Evolutionary conservation across 2,888 invertebrate genomes (phyloP), one percentile per base, ranked within the genome.

Genomic region (Arenicola marina): DNA sequence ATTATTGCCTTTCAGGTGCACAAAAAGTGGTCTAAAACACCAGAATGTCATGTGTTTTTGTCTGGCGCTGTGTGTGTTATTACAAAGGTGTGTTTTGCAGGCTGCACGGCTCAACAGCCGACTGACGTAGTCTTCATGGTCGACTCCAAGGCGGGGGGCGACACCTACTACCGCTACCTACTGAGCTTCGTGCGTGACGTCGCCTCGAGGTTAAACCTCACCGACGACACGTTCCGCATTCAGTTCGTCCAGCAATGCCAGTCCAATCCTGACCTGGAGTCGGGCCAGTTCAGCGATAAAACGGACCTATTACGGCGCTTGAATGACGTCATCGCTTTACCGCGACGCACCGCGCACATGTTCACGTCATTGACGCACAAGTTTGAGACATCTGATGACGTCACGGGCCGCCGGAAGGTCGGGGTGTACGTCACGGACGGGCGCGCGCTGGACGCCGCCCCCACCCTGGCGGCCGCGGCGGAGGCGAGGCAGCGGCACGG

Each of bases 361-460:
- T 45, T 68, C 43, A 51, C 45, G 15, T 32, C 60, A 29, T 65
- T 67, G 67, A 51, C 61, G 15, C 21, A 45, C 21, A 61, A 60
- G 44, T 31, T 61, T 26, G 38, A 28, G 26, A 31, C 38, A 11
- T 43, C 57, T 18, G 26, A 56, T 51, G 28, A 59, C 32, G 21
- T 59, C 45, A 28, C n/a, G 15, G 58, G 61, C 18, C 60, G 53
- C 7, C 48, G 59, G 26, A 53, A 60, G 51, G 55, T 68, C 24
- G 65, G 56, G 4, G 45, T 68, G 28, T 66, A 63, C 61, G 32
- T 68, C 29, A 68, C 68, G 18, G 65, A 68, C 59, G 65, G 65
- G 11, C 32, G 29, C 1, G 63, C 65, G 45, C 59, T 56, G 4
- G 58, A 65, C 44, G 38, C 61, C 15, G 62, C 38, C 43, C 38